Base-by-base conservation (phyloP, 2,888 invertebrate genomes). In the Apamea epomidion region DNA sequence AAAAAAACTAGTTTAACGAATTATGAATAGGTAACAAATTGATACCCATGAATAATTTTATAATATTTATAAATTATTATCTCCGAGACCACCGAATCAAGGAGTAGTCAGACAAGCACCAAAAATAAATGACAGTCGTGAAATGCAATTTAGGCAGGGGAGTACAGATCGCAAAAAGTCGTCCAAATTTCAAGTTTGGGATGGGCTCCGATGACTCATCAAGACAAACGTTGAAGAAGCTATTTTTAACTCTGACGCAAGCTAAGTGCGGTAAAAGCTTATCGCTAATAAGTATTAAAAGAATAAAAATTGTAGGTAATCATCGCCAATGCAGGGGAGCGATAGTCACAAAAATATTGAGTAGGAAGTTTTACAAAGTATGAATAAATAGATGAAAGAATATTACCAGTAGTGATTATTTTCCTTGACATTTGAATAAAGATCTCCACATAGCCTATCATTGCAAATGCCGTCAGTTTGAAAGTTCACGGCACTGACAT, bases 401-500 rank as follows among this genome's bases (percentile, higher is more conserved):
- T 83, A 77, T 73, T 80, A 58, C 64, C 21, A 42, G 72, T 80
- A 62, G 37, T 68, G 64, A 76, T 78, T 69, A 87, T 88, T 89
- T 76, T 72, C 91, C 91, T 89, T 92, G 91, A 87, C 91, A 91
- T 92, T 92, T 90, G 60, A 74, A 81, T 75, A 78, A 84, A 80
- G n/a, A 87, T 71, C 68, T 80, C 37, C 51, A 58, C 58, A 42
- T n/a, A 42, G 42, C n/a, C 21, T 18, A 74, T 83, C 79, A 80
- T 86, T 85, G 83, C 68, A 83, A 85, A 87, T 82, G 80, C 45
- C 83, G 73, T 76, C 74, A 67, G 76, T 84, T 83, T 80, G 58
- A 90, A 92, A 91, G 91, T 91, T 91, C 91, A 91, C 80, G 87
- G 85, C 86, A 85, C 79, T 92, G 92, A 85, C 93, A 93, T 93